phyloP scores from a whole-genome alignment of 2,113 vertebrate genomes.

The Alces alces region DNA sequence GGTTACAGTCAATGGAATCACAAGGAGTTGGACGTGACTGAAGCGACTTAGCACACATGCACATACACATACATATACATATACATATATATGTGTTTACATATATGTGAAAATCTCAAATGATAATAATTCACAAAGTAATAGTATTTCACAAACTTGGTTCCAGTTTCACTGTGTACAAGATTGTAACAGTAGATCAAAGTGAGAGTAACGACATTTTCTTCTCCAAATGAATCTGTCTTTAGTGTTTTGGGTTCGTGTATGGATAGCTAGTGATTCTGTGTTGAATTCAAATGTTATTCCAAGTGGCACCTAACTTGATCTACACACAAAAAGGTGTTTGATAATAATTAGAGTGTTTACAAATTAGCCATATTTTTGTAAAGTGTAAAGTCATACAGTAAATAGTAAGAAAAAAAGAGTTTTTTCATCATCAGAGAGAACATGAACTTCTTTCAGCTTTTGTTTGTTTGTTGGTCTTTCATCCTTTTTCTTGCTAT shows the following conservation, averaged over 20 bases:
- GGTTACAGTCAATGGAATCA: not conserved
- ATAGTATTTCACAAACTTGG: not conserved
- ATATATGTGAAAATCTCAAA: not conserved
- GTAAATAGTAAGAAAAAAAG: constrained; percentile 46
- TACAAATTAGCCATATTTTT: not conserved
- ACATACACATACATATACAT: not conserved
- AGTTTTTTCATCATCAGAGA: not conserved
- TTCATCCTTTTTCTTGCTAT: not conserved
- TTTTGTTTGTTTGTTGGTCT: not conserved
- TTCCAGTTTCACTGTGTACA: not conserved
- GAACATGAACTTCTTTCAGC: not conserved
- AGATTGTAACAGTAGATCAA: not conserved
- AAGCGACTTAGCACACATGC: not conserved
- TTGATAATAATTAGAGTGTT: not conserved
- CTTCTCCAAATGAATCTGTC: not conserved
- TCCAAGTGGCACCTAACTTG: not conserved
- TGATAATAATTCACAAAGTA: not conserved
- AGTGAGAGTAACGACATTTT: not conserved
- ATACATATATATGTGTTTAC: not conserved
- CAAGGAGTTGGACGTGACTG: not conserved
- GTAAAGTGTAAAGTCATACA: not conserved
- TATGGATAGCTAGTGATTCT: not conserved
- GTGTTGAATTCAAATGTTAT: not conserved
- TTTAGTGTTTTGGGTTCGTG: not conserved
- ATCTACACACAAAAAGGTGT: rapidly evolving